phyloP scores from a whole-genome alignment of 1,140 invertebrate genomes.

The Drosophila nannoptera region DNA sequence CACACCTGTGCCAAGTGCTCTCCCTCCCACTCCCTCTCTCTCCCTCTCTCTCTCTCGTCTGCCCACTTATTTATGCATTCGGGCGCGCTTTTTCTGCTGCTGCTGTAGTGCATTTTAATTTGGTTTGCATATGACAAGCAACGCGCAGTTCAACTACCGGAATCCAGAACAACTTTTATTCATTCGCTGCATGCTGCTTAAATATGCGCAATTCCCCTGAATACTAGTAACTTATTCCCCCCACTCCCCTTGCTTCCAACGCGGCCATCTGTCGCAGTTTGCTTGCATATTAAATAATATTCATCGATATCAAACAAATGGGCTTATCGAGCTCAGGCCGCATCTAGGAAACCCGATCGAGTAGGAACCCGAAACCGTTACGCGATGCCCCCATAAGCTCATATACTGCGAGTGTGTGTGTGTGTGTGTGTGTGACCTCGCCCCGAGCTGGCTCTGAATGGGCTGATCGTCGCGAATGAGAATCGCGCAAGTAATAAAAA shows the following conservation, averaged over 20 bases:
- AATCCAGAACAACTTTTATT: slow-evolving; percentile 65
- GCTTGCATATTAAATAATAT: slow-evolving; percentile 54
- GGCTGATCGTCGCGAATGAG: too few relatives aligned
- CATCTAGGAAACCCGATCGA: slow-evolving; percentile 12
- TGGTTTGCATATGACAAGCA: slow-evolving; percentile 75
- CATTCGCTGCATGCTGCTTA: slow-evolving; percentile 68
- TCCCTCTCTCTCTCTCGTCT: neutral
- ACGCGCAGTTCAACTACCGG: slow-evolving; percentile 46
- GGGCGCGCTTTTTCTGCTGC: slow-evolving; percentile 66
- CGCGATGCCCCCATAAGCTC: too few relatives aligned
- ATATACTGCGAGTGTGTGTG: too few relatives aligned
- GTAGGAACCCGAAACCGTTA: too few relatives aligned
- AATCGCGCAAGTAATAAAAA: too few relatives aligned
- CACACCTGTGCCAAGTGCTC: slow-evolving; percentile 11
- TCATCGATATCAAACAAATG: slow-evolving; percentile 70
- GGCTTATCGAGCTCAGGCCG: slow-evolving; percentile 56
- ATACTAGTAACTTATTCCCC: neutral
- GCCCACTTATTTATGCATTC: slow-evolving; percentile 73
- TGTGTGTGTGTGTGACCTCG: too few relatives aligned
- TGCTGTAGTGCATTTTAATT: slow-evolving; percentile 73
- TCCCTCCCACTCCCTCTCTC: neutral
- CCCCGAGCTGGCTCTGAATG: too few relatives aligned
- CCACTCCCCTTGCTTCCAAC: neutral
- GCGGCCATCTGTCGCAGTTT: slow-evolving; percentile 26
- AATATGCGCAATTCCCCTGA: slow-evolving; percentile 55